Evolutionary conservation across 2,113 vertebrate species (phyloP).

Genomic region (Mesoclemmys tuberculata): DNA sequence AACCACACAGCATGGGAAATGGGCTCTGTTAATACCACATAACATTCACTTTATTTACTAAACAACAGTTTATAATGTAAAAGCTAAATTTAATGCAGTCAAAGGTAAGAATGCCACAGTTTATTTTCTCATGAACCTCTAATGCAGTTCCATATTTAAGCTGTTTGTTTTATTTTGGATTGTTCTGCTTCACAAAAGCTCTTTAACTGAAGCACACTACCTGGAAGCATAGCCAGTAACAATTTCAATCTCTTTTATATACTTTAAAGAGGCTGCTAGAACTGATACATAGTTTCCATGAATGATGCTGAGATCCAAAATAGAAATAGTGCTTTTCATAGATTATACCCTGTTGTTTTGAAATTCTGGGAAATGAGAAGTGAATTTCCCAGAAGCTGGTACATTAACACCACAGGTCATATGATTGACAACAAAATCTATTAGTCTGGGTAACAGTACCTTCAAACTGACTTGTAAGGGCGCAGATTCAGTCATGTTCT

Average conservation of each 20-base stretch:
- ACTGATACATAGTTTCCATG: constrained; percentile 26
- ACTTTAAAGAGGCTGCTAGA: constrained; percentile 18
- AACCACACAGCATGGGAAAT: constrained; percentile 29
- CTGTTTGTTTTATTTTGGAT: constrained; percentile 15
- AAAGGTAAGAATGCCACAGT: background rate
- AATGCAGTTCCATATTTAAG: background rate
- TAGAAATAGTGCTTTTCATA: background rate
- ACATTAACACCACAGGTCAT: background rate
- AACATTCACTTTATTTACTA: constrained; percentile 32
- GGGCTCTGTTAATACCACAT: constrained; percentile 16
- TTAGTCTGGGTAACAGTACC: background rate
- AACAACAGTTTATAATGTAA: background rate
- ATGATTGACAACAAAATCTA: background rate
- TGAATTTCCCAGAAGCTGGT: constrained; percentile 15
- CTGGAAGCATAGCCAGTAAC: background rate
- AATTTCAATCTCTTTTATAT: background rate
- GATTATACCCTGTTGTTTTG: constrained; percentile 17
- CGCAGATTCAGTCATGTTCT: background rate
- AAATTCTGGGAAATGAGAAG: constrained; percentile 42
- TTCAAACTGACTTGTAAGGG: background rate
- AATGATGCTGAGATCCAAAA: constrained; percentile 19
- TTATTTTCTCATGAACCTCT: constrained; percentile 23
- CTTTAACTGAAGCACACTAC: background rate
- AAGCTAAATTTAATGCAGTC: background rate
- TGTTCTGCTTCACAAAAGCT: constrained; percentile 29